Conservation (phyloP, 2,888 invertebrate species). For the Chesias legatella region DNA sequence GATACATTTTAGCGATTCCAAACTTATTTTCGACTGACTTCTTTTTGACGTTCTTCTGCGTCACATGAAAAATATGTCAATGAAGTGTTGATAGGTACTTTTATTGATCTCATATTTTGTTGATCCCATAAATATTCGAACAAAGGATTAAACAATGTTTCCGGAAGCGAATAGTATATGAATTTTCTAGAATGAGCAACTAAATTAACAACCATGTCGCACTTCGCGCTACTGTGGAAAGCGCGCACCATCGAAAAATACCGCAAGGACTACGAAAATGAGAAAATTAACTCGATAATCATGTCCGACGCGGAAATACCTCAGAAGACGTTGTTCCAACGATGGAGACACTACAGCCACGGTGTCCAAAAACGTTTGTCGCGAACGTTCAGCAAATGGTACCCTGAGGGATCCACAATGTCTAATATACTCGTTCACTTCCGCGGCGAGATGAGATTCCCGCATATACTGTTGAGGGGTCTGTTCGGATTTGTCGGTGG, state of each 20-base stretch:
- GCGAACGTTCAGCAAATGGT: constrained; percentile 52
- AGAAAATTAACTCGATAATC: constrained; percentile 79
- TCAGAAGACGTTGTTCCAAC: constrained; percentile 64
- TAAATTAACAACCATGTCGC: constrained; percentile 61
- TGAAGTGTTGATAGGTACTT: too few species aligned
- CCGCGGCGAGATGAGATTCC: constrained; percentile 69
- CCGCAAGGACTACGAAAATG: constrained; percentile 72
- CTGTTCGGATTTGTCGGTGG: constrained; percentile 84
- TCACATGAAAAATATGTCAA: too few species aligned
- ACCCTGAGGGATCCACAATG: constrained; percentile 58
- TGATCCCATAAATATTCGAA: too few species aligned
- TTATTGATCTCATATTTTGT: too few species aligned
- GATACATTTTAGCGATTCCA: too few species aligned
- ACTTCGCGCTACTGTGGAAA: constrained; percentile 78
- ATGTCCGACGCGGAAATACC: constrained; percentile 59
- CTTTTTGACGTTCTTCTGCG: too few species aligned
- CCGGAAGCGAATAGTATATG: too few species aligned
- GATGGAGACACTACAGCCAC: constrained; percentile 67
- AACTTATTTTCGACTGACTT: too few species aligned
- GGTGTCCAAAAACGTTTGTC: constrained; percentile 57
- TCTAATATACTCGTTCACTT: constrained; percentile 52
- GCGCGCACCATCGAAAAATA: constrained; percentile 75
- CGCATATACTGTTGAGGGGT: constrained; percentile 83
- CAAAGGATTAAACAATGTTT: too few species aligned
- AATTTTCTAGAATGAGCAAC: too few species aligned